phyloP scores from a whole-genome alignment of 2,113 vertebrate genomes.

The Candoia aspera region DNA sequence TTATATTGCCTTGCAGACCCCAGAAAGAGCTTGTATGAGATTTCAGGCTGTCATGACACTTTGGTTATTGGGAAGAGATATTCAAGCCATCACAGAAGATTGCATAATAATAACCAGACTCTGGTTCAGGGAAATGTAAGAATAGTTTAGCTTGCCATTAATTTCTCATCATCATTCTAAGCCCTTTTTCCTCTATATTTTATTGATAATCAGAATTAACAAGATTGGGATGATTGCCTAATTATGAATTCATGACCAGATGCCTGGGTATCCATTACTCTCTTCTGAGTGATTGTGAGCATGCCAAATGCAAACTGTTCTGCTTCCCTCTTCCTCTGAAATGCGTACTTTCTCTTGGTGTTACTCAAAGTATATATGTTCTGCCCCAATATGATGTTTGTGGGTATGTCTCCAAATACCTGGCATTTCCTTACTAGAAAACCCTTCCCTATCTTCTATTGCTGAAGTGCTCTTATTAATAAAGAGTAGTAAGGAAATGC shows the following conservation, averaged over 20 bases:
- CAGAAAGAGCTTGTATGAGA: background rate
- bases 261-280: background rate
- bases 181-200: background rate
- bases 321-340: background rate
- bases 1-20: background rate
- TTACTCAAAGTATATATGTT: background rate
- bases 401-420: background rate
- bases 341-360: background rate
- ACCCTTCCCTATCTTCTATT: background rate
- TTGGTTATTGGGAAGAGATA: background rate
- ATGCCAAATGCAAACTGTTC: background rate
- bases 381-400: background rate
- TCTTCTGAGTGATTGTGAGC: background rate
- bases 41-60: background rate
- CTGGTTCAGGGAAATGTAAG: background rate
- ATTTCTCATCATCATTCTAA: background rate
- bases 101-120: background rate
- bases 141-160: background rate
- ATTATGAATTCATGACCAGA: background rate
- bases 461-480: background rate
- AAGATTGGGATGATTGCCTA: background rate
- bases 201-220: background rate
- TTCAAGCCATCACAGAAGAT: background rate
- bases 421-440: background rate
- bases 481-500: background rate